Conservation (phyloP, 2,888 invertebrate species). For the Mechanitis messenoides region DNA sequence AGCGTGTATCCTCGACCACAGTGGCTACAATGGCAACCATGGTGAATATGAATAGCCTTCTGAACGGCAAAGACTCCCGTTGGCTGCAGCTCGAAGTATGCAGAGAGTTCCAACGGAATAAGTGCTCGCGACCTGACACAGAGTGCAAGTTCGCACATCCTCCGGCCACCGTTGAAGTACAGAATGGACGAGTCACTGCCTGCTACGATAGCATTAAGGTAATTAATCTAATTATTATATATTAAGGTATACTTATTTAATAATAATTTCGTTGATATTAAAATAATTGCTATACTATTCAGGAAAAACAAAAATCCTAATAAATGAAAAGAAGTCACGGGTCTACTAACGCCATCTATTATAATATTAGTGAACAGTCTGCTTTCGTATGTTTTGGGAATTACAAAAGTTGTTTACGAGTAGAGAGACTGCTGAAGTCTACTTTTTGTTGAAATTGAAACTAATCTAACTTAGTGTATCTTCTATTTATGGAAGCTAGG, state of each 20-base stretch:
- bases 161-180: slow-evolving; percentile 99
- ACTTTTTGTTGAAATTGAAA: slow-evolving; percentile 5
- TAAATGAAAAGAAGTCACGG: background rate
- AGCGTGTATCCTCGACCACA: slow-evolving; percentile 51
- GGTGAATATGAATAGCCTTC: slow-evolving; percentile 97
- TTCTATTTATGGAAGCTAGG: slow-evolving; percentile 2
- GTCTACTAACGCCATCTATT: slow-evolving; percentile 4
- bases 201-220: slow-evolving; percentile 99
- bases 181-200: slow-evolving; percentile 99
- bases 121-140: slow-evolving; percentile 98
- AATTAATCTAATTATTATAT: slow-evolving; percentile 38
- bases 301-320: background rate
- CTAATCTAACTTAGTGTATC: slow-evolving; percentile 6
- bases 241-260: background rate
- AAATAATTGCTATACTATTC: background rate
- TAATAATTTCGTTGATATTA: background rate
- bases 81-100: slow-evolving; percentile 99
- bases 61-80: slow-evolving; percentile 99
- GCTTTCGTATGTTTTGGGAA: background rate
- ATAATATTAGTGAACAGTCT: slow-evolving; percentile 1
- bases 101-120: slow-evolving; percentile 99
- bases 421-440: background rate
- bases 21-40: slow-evolving; percentile 84
- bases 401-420: too few species aligned
- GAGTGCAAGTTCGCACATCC: slow-evolving; percentile 99